Evolutionary conservation across 2,888 invertebrate genomes (phyloP).

Genomic region (Myopa tessellatipennis): DNA sequence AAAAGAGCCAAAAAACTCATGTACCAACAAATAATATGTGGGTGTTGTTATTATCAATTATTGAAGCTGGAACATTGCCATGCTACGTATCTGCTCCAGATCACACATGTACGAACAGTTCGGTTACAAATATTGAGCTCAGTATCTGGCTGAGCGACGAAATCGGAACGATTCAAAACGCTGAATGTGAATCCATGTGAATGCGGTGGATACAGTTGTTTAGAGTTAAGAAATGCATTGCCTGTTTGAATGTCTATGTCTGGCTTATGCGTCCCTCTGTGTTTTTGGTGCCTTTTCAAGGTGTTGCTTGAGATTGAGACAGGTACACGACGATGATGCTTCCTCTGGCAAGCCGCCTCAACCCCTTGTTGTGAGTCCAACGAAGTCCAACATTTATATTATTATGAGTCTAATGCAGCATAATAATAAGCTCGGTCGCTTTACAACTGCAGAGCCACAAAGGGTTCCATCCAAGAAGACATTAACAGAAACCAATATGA

Average conservation of each 20-base stretch:
- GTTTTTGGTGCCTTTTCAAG: not conserved
- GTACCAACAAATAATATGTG: no score
- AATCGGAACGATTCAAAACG: conserved; percentile 17
- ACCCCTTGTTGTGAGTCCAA: no score
- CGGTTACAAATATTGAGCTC: conserved; percentile 16
- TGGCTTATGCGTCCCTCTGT: not conserved
- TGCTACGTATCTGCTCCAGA: conserved; percentile 18
- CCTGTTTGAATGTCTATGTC: conserved; percentile 5
- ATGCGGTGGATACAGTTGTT: no score
- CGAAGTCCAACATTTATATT: no score
- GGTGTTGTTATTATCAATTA: conserved; percentile 49
- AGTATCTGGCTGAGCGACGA: not conserved
- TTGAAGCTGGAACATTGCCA: conserved; percentile 34
- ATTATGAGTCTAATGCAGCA: no score
- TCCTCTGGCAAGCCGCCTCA: not conserved
- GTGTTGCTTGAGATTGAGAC: conserved; percentile 26
- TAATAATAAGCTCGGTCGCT: no score
- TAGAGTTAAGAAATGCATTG: not conserved
- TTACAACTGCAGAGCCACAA: no score
- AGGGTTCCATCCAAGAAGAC: no score
- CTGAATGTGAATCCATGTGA: not conserved
- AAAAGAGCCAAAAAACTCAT: conserved; percentile 26
- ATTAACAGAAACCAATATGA: no score
- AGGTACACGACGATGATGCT: conserved; percentile 11
- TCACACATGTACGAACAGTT: conserved; percentile 7